Base-by-base conservation (phyloP, 1,140 invertebrate genomes). In the Zaprionus ghesquierei region DNA sequence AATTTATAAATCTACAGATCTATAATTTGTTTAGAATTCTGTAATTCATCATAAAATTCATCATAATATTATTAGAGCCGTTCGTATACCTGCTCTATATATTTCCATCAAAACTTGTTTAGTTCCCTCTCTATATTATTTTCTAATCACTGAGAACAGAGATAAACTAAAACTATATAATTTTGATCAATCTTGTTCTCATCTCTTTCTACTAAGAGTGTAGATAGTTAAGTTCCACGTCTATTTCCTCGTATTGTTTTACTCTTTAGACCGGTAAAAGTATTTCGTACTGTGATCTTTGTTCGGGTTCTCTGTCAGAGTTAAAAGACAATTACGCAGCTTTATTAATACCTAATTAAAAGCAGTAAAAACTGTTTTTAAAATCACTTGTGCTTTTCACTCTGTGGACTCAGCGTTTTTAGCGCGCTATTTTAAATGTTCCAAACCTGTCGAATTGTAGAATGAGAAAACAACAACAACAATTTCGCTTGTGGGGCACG, bases 401-500 rank as follows among this genome's bases (percentile, higher is more conserved):
- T 22, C 31, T 55, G 41, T 46, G 22, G 20, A 8, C 41, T 12
- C 3, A 15, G n/a, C 12, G 10, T 33, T 13, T 33, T 31, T 31
- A 31, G 29, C 29, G 29, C 29, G 29, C 29, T 31, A 31, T 31
- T 38, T 41, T 41, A 41, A 41, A 15, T n/a, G 41, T 46, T 27
- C 10, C n/a, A 22, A 59, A 46, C 66, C 66, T 18, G 58, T 53
- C 15, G 51, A 63, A 46, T 18, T 53, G 2, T 51, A 35, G 41
- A 50, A 50, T 25, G 5, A 53, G 35, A 50, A 44, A 50, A 50
- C 9, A 29, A 18, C 35, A 38, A 41, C 15, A 65, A 20, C 18
- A 31, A 58, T 59, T 58, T 33, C 2, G 33, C 15, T 46, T 44
- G n/a, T 13, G 6, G 15, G 13, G 69, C 69, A 72, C 69, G 69